Evolutionary conservation across 1,140 invertebrate species (phyloP), one percentile per base, ranked within the genome.

Genomic region (Nephila pilipes): DNA sequence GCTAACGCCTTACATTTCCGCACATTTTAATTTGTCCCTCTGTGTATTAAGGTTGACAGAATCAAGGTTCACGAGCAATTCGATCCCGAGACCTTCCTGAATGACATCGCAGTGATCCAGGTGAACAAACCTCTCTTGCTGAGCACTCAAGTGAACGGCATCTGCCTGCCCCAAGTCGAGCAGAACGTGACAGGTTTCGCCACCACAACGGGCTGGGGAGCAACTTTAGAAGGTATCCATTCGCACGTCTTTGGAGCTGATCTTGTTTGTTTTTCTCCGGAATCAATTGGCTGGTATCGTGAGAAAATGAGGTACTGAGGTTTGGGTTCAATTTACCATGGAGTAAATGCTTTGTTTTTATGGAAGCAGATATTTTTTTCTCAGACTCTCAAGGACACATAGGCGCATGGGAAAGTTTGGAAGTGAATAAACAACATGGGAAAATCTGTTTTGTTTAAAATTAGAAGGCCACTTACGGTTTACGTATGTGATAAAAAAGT

Each of bases 151-250:
- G 97, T 98, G 55, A 96, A 99, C 89, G 98, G 98, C 1, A 97
- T 99, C 79, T 99, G 98, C 95, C 96, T 99, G 8, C 98, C 98
- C 0, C 97, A 98, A 69, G 16, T 75, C 69, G 94, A 94, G 46
- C 97, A 98, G 36, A 87, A 87, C 83, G 85, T 81, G 20, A 81
- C 65, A 60, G 92, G 92, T 63, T 80, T 81, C 57, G 85, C 85
- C n/a, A 93, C 85, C 12, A 60, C 85, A 58, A 36, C 85, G 10
- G 92, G 92, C 65, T 80, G 65, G 92, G 92, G 92, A 88, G 65
- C 57, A 5, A 93, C 85, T 22, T 10, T 8, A 14, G 92, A 93
- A 81, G 92, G 92, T 93, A 92, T 65, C 18, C 12, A 38, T 16
- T 80, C 57, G 16, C 32, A 57, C 18, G 16, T 25, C 18, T 75